Conservation (phyloP, 2,797 vertebrate species). For the Falco berigora region DNA sequence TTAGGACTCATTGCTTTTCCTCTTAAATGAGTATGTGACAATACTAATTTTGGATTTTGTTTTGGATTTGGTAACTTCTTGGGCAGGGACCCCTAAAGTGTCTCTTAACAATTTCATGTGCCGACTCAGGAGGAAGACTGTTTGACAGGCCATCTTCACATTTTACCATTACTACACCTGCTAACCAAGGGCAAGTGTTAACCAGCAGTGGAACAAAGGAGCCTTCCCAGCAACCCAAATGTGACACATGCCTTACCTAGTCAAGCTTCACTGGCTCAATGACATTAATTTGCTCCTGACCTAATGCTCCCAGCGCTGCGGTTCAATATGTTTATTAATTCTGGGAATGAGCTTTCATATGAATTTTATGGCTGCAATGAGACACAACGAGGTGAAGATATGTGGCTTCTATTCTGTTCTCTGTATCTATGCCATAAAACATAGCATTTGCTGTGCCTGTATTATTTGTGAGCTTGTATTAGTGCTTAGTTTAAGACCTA, state of each 20-base stretch:
- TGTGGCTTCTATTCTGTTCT: neutral
- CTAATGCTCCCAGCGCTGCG: neutral
- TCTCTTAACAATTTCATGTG: neutral
- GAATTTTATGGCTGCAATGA: neutral
- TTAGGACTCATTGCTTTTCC: neutral
- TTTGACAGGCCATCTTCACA: neutral
- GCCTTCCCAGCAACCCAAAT: neutral
- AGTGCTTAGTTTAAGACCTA: neutral
- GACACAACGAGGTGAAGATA: neutral
- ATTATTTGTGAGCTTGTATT: neutral
- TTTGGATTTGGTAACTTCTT: neutral
- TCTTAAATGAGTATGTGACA: neutral
- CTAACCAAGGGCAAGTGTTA: neutral
- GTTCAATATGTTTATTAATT: conserved; percentile 22
- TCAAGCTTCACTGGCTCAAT: neutral
- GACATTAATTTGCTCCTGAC: conserved; percentile 29
- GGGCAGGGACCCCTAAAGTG: neutral
- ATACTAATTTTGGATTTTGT: neutral
- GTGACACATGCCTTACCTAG: neutral
- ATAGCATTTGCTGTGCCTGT: neutral
- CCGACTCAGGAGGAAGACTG: neutral
- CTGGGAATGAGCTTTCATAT: neutral
- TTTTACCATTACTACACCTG: neutral
- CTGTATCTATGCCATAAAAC: neutral
- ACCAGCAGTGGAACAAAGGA: neutral